Evolutionary conservation across 2,113 vertebrate species (phyloP).

Genomic region (Centrocercus urophasianus): DNA sequence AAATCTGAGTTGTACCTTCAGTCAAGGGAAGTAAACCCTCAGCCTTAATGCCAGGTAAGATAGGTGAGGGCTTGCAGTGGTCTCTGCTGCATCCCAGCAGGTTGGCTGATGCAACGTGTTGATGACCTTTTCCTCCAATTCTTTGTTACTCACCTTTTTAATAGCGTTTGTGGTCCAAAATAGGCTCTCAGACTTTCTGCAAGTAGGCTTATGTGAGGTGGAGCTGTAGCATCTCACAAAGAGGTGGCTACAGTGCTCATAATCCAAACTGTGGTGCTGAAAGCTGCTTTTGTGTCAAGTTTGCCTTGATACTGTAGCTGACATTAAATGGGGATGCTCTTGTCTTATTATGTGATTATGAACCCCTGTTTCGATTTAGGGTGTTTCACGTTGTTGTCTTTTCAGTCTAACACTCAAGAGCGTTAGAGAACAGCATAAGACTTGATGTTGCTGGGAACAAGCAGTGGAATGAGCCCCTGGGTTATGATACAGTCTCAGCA

Average conservation of each 20-base stretch:
- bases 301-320: not conserved
- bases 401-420: not conserved
- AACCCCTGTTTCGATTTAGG: not conserved
- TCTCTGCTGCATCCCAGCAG: not conserved
- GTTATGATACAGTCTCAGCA: not conserved
- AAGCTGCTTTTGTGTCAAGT: not conserved
- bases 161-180: not conserved
- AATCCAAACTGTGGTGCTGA: not conserved
- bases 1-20: not conserved
- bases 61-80: not conserved
- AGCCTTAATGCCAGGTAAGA: not conserved
- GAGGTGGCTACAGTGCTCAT: not conserved
- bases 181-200: not conserved
- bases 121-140: not conserved
- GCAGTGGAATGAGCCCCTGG: not conserved
- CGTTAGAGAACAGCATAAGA: not conserved
- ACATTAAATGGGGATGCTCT: not conserved
- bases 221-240: not conserved
- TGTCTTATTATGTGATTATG: not conserved
- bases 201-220: fast-evolving
- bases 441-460: not conserved
- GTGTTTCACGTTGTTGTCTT: not conserved
- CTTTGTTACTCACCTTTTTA: not conserved
- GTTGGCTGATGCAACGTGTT: not conserved
- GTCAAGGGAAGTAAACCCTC: not conserved